Conservation (phyloP, 2,113 vertebrate genomes). For the Pipa parva region DNA sequence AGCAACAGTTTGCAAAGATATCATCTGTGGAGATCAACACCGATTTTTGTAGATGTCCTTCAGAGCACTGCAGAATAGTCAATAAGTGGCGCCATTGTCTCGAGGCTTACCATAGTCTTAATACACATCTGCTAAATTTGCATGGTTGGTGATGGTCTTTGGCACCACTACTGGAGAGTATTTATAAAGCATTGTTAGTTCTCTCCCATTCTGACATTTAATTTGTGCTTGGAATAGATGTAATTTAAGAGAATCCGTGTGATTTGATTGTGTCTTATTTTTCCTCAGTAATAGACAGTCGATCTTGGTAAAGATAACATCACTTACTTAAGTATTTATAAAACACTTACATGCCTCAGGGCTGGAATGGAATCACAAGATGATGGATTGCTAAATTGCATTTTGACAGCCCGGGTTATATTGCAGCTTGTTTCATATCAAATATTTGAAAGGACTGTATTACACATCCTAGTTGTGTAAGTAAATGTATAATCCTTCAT, state of each 20-base stretch:
- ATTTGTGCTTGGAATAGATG: background rate
- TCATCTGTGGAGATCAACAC: no score
- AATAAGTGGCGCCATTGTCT: no score
- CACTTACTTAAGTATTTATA: slow-evolving; percentile 33
- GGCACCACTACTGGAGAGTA: no score
- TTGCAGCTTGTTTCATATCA: slow-evolving; percentile 15
- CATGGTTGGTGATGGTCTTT: no score
- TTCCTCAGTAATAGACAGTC: slow-evolving; percentile 17
- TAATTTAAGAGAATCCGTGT: background rate
- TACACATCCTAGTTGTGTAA: background rate
- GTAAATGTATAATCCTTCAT: background rate
- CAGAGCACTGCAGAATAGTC: no score
- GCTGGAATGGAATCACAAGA: slow-evolving; percentile 19
- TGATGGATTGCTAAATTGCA: slow-evolving; percentile 34
- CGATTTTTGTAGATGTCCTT: no score
- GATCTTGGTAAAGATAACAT: slow-evolving; percentile 26
- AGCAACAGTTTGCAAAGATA: no score
- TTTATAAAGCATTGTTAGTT: no score
- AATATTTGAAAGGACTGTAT: slow-evolving; percentile 15
- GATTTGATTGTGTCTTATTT: slow-evolving; percentile 24
- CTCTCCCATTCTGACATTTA: background rate
- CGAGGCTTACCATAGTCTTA: no score
- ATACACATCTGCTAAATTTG: no score
- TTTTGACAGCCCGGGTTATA: slow-evolving; percentile 28
- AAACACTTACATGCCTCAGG: slow-evolving; percentile 22